Evolutionary conservation across 2,797 vertebrate species (phyloP).

Genomic region (Pangasius krempfi): DNA sequence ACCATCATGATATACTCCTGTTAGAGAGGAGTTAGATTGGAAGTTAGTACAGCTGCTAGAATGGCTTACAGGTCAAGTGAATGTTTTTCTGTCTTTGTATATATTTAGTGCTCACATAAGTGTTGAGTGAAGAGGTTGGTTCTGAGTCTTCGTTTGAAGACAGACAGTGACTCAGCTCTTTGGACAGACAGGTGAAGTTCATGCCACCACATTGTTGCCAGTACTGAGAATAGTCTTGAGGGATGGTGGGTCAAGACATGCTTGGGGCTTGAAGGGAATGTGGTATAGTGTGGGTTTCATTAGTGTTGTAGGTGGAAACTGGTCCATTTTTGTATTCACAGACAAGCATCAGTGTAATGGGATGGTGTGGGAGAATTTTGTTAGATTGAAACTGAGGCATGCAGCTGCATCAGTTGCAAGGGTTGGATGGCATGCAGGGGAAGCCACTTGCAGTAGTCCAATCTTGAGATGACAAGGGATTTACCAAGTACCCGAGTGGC

Average conservation of each 20-base stretch:
- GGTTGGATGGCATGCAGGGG: not conserved
- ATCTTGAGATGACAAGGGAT: not conserved
- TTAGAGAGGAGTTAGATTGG: not conserved
- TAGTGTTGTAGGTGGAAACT: not conserved
- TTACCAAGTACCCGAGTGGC: not conserved
- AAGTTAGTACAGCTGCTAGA: not conserved
- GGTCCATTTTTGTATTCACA: not conserved
- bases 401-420: not conserved
- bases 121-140: not conserved
- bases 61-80: not conserved
- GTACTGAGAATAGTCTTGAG: not conserved
- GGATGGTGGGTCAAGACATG: not conserved
- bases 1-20: not conserved
- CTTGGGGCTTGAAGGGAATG: not conserved
- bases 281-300: not conserved
- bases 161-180: not conserved
- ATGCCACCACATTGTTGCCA: not conserved
- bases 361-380: not conserved
- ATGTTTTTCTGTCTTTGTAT: not conserved
- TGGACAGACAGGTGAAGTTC: slow-evolving; percentile 16
- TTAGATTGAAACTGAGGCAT: not conserved
- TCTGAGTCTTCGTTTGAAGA: not conserved
- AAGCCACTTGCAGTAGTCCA: not conserved
- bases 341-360: not conserved
- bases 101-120: not conserved